Evolutionary conservation across 2,113 vertebrate species (phyloP), one percentile per base, ranked within the genome.

Genomic region (Riparia riparia): DNA sequence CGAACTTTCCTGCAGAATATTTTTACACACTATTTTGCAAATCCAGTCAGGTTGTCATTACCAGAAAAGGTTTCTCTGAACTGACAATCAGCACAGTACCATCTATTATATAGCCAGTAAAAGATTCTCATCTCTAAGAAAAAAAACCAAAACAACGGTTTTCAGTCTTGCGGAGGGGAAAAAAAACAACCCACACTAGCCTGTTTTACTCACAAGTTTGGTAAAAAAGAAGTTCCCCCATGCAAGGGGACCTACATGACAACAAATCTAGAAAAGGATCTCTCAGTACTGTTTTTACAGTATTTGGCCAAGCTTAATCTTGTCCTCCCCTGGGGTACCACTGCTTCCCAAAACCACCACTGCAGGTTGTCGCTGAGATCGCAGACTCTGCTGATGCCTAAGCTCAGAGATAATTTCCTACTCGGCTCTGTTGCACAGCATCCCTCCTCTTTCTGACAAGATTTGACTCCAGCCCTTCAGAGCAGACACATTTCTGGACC

Each of bases 21-120:
- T 91, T 95, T 91, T 94, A 54, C 79, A 79, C 9, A 1, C 31
- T 41, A 41, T 57, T 71, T 94, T 49, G 17, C 53, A 93, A 85
- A 93, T 29, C 34, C 74, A 87, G 53, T 54, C 73, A 87, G 87
- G 73, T 94, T 94, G 82, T 86, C 70, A 78, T 65, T 70, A 86
- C 32, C 34, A 89, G 77, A 73, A 66, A 82, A 91, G 65, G 78
- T 78, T 96, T 96, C 64, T 86, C 72, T 66, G 77, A 86, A 54
- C 64, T 86, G 78, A 69, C 66, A 92, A 95, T 93, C 34, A 50
- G 71, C 45, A 44, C 19, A 28, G 49, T 44, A 26, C 47, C 45
- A 50, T 71, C 47, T 91, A 66, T 66, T 47, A 58, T 16, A 49
- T 7, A 88, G 39, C 53, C 57, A 76, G 57, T 17, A 91, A 94